Percentiles rank a stretch among this genome's conserved stretches.
Evolutionary conservation across 2,888 invertebrate species (phyloP).

Genomic region (Ashinkailepas kermadecensis): DNA sequence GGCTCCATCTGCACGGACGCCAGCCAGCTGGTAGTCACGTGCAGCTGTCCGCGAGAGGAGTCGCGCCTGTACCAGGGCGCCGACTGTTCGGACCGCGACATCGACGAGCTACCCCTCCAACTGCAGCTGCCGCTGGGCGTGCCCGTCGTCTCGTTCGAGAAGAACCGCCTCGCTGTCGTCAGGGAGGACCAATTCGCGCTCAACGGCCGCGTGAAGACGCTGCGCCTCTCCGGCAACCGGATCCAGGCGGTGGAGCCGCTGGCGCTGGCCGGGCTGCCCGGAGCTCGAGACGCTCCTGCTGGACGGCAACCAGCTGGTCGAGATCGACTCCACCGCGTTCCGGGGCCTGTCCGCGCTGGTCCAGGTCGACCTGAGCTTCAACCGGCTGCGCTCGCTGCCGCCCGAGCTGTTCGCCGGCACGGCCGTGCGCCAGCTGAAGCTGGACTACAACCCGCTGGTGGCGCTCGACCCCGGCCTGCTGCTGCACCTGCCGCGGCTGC

Average conservation of each 20-base stretch:
- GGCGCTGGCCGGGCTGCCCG: not conserved
- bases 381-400: not conserved
- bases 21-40: not conserved
- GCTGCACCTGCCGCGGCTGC: not conserved
- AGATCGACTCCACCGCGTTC: not conserved
- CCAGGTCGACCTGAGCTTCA: not conserved
- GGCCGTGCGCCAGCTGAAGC: not conserved
- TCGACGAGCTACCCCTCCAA: not conserved
- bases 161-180: not conserved
- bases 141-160: not conserved
- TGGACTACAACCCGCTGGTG: not conserved
- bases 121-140: not conserved
- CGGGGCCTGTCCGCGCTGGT: not conserved
- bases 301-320: not conserved
- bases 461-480: not conserved
- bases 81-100: not conserved
- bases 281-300: not conserved
- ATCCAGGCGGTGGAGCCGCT: not conserved
- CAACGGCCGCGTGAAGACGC: not conserved
- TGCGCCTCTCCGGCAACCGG: not conserved
- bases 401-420: not conserved
- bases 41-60: not conserved
- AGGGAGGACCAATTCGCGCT: not conserved
- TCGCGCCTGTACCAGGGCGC: slow-evolving; percentile 5
- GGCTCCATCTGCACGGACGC: not conserved